Conservation (phyloP, 2,113 vertebrate genomes). For the human region DNA sequence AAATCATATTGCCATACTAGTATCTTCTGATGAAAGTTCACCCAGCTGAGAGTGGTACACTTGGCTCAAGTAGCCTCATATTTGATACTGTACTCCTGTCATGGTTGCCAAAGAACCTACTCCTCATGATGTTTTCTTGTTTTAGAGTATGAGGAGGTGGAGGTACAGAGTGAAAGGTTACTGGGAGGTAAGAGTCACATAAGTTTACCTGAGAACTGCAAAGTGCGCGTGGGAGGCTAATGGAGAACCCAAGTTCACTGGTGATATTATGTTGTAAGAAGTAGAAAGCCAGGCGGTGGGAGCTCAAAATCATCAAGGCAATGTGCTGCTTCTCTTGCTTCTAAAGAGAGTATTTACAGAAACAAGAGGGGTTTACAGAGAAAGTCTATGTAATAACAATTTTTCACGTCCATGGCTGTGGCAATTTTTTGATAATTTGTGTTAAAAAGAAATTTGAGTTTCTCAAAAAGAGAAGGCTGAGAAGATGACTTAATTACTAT, state of each 20-base stretch:
- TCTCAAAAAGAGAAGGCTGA: conserved; percentile 63
- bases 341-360: background rate
- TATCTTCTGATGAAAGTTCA: background rate
- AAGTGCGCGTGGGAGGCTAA: background rate
- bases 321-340: background rate
- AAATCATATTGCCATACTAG: background rate
- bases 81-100: background rate
- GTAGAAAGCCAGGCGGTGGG: background rate
- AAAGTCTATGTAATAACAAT: conserved; percentile 41
- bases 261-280: background rate
- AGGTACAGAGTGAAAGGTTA: conserved; percentile 2
- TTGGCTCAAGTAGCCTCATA: background rate
- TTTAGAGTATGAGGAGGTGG: conserved; percentile 42
- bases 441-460: conserved; percentile 69
- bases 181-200: conserved; percentile 15
- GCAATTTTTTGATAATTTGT: conserved; percentile 70
- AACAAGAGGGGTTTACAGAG: background rate
- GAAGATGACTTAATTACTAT: conserved; percentile 77
- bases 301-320: background rate
- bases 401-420: conserved; percentile 49
- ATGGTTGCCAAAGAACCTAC: background rate
- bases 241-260: background rate
- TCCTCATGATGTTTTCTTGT: background rate
- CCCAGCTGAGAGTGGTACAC: background rate
- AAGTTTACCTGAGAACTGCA: background rate